Conservation (phyloP, 2,113 vertebrate genomes). For the Lophochroa leadbeateri region DNA sequence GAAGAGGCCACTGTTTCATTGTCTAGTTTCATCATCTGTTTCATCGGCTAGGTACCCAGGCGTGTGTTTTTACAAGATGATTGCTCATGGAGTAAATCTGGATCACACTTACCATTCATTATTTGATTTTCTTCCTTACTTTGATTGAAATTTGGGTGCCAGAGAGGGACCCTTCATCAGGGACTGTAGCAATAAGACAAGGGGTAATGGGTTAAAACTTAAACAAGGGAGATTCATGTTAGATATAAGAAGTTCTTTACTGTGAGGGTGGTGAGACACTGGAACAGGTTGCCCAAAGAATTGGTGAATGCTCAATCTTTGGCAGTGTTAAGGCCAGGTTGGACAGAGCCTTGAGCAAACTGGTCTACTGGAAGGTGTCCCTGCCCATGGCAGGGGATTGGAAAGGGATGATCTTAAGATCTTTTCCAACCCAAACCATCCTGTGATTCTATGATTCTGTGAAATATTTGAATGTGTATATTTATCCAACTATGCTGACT, state of each 20-base stretch:
- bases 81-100: not conserved
- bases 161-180: not conserved
- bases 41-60: not conserved
- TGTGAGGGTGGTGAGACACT: not conserved
- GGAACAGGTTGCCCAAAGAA: not conserved
- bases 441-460: not conserved
- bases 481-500: not conserved
- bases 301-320: not conserved
- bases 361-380: not conserved
- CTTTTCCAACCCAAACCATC: not conserved
- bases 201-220: not conserved
- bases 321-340: not conserved
- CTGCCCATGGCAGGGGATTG: not conserved
- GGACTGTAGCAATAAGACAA: not conserved
- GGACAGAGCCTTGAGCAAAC: not conserved
- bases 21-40: not conserved
- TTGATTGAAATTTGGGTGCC: not conserved
- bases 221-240: not conserved
- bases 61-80: not conserved
- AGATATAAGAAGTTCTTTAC: not conserved
- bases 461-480: not conserved
- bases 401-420: not conserved
- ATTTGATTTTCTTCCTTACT: not conserved
- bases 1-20: not conserved
- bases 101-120: not conserved